Evolutionary conservation across 2,113 vertebrate species (phyloP).

Genomic region (Xiphophorus maculatus): DNA sequence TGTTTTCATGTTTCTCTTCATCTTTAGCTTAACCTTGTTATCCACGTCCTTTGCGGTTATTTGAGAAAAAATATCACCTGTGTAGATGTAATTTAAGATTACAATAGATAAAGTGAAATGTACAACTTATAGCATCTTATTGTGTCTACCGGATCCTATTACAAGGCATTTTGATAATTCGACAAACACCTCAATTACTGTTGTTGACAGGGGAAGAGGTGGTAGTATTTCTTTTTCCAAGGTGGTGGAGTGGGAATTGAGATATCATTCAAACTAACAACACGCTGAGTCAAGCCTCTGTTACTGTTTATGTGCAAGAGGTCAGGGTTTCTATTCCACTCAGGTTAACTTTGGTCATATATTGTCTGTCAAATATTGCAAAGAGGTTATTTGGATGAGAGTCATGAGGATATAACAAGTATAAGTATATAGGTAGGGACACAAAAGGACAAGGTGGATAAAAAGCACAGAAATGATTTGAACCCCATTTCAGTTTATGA

Average conservation of each 20-base stretch:
- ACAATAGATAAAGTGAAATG: slow-evolving; percentile 19
- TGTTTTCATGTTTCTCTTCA: neutral
- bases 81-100: slow-evolving; percentile 23
- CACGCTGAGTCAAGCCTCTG: slow-evolving; percentile 72
- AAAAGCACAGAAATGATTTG: slow-evolving; percentile 4
- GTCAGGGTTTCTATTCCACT: slow-evolving; percentile 76
- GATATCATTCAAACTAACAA: slow-evolving; percentile 80
- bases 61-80: neutral
- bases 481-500: neutral
- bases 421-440: neutral
- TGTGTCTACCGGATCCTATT: slow-evolving; percentile 47
- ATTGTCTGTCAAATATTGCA: slow-evolving; percentile 46
- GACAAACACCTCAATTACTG: slow-evolving; percentile 68
- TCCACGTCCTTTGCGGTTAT: slow-evolving; percentile 19
- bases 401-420: slow-evolving; percentile 47
- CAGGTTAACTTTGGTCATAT: slow-evolving; percentile 67
- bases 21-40: neutral
- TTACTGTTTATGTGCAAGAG: slow-evolving; percentile 72
- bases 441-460: too few relatives aligned
- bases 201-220: slow-evolving; percentile 63
- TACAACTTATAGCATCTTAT: slow-evolving; percentile 42
- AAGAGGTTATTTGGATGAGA: slow-evolving; percentile 51
- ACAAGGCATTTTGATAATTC: slow-evolving; percentile 52
- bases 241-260: slow-evolving; percentile 74
- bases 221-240: slow-evolving; percentile 74